Evolutionary conservation across 2,888 invertebrate genomes (phyloP).

Genomic region (Bedellia somnulentella): DNA sequence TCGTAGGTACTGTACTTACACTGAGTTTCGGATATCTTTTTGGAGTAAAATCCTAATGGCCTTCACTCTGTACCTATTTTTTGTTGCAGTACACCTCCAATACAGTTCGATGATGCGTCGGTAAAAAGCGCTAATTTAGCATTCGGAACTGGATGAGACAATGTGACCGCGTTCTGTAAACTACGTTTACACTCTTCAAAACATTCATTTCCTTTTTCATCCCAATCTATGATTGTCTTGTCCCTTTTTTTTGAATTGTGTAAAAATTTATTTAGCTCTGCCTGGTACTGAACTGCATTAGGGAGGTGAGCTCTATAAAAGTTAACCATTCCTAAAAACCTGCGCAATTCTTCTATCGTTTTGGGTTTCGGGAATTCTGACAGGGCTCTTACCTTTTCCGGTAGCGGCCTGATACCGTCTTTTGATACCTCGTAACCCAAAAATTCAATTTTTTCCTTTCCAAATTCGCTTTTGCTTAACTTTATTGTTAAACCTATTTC

Average conservation of each 20-base stretch:
- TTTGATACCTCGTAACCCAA: slow-evolving; percentile 62
- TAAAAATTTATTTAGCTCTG: slow-evolving; percentile 1
- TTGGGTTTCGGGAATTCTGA: slow-evolving; percentile 8
- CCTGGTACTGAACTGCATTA: slow-evolving; percentile 5
- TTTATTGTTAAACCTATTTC: slow-evolving; percentile 1
- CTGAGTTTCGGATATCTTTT: slow-evolving; percentile 3
- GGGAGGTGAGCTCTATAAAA: slow-evolving; percentile 7
- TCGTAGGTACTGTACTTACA: slow-evolving; percentile 6
- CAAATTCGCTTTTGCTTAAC: slow-evolving; percentile 2
- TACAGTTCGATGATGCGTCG: background rate
- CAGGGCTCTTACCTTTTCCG: slow-evolving; percentile 8
- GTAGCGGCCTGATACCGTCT: slow-evolving; percentile 51
- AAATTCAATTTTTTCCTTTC: slow-evolving; percentile 1
- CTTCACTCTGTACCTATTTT: slow-evolving; percentile 1
- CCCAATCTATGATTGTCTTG: slow-evolving; percentile 3
- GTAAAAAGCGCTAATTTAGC: background rate
- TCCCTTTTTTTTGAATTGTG: slow-evolving; percentile 4
- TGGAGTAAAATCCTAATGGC: slow-evolving; percentile 5
- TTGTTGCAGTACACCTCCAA: slow-evolving; percentile 1
- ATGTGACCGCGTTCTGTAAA: background rate
- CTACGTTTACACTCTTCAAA: slow-evolving; percentile 1
- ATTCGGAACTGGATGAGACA: background rate
- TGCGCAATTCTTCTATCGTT: slow-evolving; percentile 9
- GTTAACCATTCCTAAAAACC: slow-evolving; percentile 11
- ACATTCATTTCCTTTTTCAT: background rate